These are phyloP conservation scores for Rhagium mordax DNA, from an alignment of 2,888 invertebrate species.

Conservation along the genomic window DNA sequence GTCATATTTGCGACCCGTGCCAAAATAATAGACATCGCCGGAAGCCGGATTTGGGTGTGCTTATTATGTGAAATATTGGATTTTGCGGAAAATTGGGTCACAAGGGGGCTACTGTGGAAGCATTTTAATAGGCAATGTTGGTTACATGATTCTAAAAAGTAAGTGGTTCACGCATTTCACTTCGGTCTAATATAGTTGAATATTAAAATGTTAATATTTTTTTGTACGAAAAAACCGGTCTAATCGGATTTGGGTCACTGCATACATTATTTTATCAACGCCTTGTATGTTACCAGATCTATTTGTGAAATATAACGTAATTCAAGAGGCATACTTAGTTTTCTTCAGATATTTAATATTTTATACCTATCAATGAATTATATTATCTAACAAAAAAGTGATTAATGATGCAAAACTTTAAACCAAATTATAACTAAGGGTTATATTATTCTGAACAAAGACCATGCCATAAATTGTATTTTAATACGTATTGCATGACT, in stretches of 20 bases:
- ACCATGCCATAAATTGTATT: background rate
- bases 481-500: conserved; percentile 17
- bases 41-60: conserved; percentile 36
- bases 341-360: too few species aligned
- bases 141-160: too few species aligned
- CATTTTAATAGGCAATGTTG: background rate
- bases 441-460: background rate
- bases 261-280: too few species aligned
- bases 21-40: conserved; percentile 42
- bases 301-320: too few species aligned
- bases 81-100: conserved; percentile 27
- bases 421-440: background rate
- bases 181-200: too few species aligned
- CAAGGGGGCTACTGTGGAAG: background rate
- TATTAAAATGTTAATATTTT: too few species aligned
- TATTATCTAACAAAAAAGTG: background rate
- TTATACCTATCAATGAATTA: background rate
- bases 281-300: too few species aligned
- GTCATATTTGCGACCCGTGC: conserved; percentile 57
- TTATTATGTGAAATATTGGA: conserved; percentile 30
- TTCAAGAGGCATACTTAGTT: too few species aligned
- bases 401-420: background rate
- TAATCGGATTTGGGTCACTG: too few species aligned
- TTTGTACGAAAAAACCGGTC: too few species aligned
- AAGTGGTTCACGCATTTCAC: too few species aligned